Base-by-base conservation (phyloP, 2,113 vertebrate genomes). In the Bungarus multicinctus region DNA sequence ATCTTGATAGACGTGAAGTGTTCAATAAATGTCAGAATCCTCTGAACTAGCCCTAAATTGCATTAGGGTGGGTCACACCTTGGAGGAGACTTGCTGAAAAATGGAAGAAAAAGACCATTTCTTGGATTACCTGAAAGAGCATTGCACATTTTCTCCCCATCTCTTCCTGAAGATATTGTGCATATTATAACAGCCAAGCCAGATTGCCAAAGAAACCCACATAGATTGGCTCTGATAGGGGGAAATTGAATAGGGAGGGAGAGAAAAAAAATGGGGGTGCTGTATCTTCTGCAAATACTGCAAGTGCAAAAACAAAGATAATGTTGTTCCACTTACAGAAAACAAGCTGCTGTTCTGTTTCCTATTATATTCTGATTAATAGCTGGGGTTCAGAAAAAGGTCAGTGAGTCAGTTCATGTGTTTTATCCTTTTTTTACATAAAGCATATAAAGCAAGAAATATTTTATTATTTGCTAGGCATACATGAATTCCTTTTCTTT, bases 241-340 rank as follows among this genome's bases (percentile, higher is more conserved):
- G 85, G 11, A 64, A 4, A 0, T 0, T 9, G 52, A 91, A n/a
- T 25, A 45, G 2, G 30, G 1, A 16, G 47, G 8, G 3, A n/a
- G 12, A 43, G 53, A 12, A 12, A 20, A 74, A n/a, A 60, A 25
- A 7, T 9, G 1, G 54, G 43, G 64, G 9, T 30, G 34, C 10
- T 53, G 1, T 0, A 14, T 8, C 54, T 9, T 5, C 3, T 2
- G 2, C 55, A 23, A 55, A 87, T 27, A 25, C 3, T 0, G 18
- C 54, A 87, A 22, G 10, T 18, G 81, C 10, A 53, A 25, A 20
- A 54, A 45, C 27, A 0, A 18, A 54, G 9, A 4, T 5, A 89
- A 91, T 34, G 47, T 1, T 54, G 14, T 12, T 16, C 89, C 93
- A 25, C 91, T 90, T 5, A 34, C 60, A 87, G 89, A 45, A 54